Conservation (phyloP, 2,888 invertebrate genomes). For the Panzeria rudis region DNA sequence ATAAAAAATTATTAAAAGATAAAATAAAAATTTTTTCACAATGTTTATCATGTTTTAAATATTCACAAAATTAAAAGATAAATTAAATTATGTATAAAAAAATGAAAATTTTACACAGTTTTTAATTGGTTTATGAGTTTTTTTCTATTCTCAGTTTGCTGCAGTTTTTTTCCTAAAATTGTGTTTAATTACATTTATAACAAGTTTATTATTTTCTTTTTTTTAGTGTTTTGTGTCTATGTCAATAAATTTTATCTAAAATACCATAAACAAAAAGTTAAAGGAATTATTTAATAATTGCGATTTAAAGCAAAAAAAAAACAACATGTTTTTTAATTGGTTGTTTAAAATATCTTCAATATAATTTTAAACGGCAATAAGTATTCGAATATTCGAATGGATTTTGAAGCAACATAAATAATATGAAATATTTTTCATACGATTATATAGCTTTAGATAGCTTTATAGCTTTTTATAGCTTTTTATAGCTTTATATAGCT, state of each 20-base stretch:
- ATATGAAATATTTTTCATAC: too few species aligned
- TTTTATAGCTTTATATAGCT: too few species aligned
- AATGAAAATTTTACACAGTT: not conserved
- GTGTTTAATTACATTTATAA: slow-evolving; percentile 48
- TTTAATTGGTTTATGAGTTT: slow-evolving; percentile 41
- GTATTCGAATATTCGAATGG: too few species aligned
- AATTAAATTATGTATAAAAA: slow-evolving; percentile 12
- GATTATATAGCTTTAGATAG: too few species aligned
- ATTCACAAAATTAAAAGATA: not conserved
- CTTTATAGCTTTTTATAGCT: too few species aligned
- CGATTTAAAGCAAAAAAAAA: slow-evolving; percentile 1
- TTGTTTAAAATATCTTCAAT: too few species aligned
- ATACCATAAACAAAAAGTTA: slow-evolving; percentile 21
- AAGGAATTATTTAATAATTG: slow-evolving; percentile 25
- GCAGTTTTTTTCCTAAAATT: slow-evolving; percentile 13
- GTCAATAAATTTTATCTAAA: slow-evolving; percentile 42
- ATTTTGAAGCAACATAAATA: too few species aligned
- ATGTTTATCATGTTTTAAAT: not conserved
- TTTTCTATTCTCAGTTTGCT: not conserved
- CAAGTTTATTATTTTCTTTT: slow-evolving; percentile 36
- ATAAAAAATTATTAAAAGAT: not conserved
- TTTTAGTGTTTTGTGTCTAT: not conserved
- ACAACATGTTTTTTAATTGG: too few species aligned
- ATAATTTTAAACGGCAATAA: too few species aligned
- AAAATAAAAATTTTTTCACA: not conserved